phyloP scores from a whole-genome alignment of 2,113 vertebrate species.

The Oryzias melastigma region DNA sequence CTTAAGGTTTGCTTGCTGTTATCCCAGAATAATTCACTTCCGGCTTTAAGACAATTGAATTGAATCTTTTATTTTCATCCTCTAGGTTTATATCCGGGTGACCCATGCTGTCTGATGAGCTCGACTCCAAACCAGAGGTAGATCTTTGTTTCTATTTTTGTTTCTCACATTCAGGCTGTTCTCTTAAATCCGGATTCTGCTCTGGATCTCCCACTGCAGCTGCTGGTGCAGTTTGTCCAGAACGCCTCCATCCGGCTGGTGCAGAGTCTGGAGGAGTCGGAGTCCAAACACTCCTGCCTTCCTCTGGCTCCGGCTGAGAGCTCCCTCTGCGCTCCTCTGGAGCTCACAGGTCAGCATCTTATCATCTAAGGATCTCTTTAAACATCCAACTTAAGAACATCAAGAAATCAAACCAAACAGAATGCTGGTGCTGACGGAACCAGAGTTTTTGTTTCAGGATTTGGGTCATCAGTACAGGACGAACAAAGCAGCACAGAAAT shows the following conservation, averaged over 20 bases:
- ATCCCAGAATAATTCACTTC: too few relatives aligned
- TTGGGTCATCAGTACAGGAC: too few relatives aligned
- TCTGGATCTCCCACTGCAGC: constrained; percentile 68
- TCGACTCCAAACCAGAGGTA: constrained; percentile 99
- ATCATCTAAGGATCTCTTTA: too few relatives aligned
- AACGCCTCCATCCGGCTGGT: constrained; percentile 95
- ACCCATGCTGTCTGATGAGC: constrained; percentile 99
- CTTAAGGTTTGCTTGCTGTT: constrained; percentile 23
- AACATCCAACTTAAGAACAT: too few relatives aligned
- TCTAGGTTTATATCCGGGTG: constrained; percentile 81
- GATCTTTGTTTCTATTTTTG: neutral
- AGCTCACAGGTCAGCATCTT: constrained; percentile 88
- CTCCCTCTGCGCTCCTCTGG: constrained; percentile 87
- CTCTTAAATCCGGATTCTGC: neutral
- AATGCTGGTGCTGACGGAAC: too few relatives aligned
- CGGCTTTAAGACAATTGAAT: too few relatives aligned
- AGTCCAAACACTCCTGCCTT: constrained; percentile 87
- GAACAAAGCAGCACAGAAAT: too few relatives aligned
- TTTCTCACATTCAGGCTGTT: neutral
- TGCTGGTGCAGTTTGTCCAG: constrained; percentile 99
- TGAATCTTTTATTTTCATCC: too few relatives aligned
- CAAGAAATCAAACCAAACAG: too few relatives aligned
- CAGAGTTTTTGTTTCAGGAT: too few relatives aligned
- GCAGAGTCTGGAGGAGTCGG: constrained; percentile 88
- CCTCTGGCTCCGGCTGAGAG: constrained; percentile 85